Base-by-base conservation (phyloP, 2,888 invertebrate species). In the Eupelmus urozonus region DNA sequence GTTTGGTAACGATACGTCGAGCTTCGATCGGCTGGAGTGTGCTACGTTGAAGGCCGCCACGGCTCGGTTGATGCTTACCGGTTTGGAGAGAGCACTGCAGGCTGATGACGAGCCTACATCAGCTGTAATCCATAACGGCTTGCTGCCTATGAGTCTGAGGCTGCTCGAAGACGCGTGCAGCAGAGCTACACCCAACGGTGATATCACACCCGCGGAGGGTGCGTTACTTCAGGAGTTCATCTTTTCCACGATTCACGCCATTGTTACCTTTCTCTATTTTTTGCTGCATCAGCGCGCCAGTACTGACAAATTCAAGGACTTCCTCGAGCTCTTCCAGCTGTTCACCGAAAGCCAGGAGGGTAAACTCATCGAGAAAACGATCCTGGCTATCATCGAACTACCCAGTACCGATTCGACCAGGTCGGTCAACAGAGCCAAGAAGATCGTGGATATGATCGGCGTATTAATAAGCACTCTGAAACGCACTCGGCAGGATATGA, bases 331-430 rank as follows among this genome's bases (percentile, higher is more conserved):
- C 59, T 93, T 93, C 80, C 92, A 91, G 78, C 84, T 93, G 60
- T 93, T 93, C 84, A 91, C 91, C 1, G 93, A 93, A 76, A 93
- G 93, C 78, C 90, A 91, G 34, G 92, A 92, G 76, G 93, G 93
- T 0, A 91, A 91, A 20, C 86, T 93, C 18, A 87, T 93, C 16
- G 91, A 91, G 82, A 91, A 92, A 81, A 92, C 92, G 55, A 90
- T 93, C 13, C 89, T 91, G 60, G 85, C 92, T 4, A 92, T 93
- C 85, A 89, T 93, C 4, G 89, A 92, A 63, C 89, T 92, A 70
- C 91, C 92, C 0, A 89, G 86, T 20, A 85, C 88, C 0, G 90
- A 91, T 40, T 80, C 85, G 3, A 88, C 89, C 7, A 89, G 90
- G 49, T 88, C 90, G 0, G 85, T 91, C 0, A 86, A 86, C 1